Conservation (phyloP, 2,797 vertebrate species). For the Lindbergichthys nudifrons region DNA sequence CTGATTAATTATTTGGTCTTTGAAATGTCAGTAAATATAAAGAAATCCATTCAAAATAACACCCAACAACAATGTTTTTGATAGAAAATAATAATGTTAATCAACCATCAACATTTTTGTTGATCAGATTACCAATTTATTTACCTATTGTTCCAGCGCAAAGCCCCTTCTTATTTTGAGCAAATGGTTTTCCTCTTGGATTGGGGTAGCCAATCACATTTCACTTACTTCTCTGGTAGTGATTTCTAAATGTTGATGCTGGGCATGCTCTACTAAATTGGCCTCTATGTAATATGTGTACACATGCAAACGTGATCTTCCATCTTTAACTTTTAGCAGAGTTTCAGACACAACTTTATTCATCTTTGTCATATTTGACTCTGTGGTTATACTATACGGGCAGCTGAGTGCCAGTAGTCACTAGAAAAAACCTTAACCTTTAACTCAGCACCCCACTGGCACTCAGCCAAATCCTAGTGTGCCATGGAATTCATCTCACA, state of each 20-base stretch:
- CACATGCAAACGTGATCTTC: not conserved
- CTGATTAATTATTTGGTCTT: not conserved
- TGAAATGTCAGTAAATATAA: not conserved
- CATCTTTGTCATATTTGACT: conserved; percentile 45
- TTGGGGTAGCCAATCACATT: not conserved
- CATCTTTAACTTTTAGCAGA: conserved; percentile 2
- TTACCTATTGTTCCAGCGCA: not conserved
- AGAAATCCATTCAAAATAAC: not conserved
- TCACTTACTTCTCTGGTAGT: not conserved
- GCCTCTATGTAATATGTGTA: not conserved
- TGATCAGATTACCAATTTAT: not conserved
- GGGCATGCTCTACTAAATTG: not conserved
- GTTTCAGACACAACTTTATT: conserved; percentile 13
- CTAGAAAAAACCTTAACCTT: conserved; percentile 53
- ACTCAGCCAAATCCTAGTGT: conserved; percentile 69
- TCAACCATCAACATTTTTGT: not conserved
- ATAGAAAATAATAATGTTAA: not conserved
- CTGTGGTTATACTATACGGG: conserved; percentile 23
- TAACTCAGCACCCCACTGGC: conserved; percentile 63
- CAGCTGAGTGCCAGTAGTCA: conserved; percentile 42
- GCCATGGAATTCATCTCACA: conserved; percentile 74
- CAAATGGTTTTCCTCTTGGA: not conserved
- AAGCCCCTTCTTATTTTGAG: not conserved
- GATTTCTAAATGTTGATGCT: not conserved
- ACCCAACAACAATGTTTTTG: not conserved